Evolutionary conservation across 2,113 vertebrate species (phyloP).

Genomic region (Marcusenius ussheri): DNA sequence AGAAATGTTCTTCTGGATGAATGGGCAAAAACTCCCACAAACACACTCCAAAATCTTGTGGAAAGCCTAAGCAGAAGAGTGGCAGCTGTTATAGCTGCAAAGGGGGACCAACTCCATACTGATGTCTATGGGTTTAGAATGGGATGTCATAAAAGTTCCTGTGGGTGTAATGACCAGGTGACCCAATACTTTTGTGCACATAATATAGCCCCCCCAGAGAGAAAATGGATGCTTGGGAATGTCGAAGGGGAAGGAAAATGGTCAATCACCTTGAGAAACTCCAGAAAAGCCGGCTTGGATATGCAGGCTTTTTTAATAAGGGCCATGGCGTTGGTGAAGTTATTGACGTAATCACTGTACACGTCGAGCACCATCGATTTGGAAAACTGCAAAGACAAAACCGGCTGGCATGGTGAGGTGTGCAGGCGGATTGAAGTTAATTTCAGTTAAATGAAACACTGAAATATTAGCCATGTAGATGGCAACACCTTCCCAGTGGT

Average conservation of each 20-base stretch:
- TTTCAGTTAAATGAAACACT: not conserved
- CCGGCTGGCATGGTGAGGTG: not conserved
- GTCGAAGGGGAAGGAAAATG: not conserved
- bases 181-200: not conserved
- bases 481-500: not conserved
- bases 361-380: constrained; percentile 96
- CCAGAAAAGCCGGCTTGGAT: constrained; percentile 86
- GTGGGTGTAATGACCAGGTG: not conserved
- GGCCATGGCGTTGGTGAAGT: constrained; percentile 92
- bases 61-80: too few relatives aligned
- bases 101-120: too few relatives aligned
- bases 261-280: constrained; percentile 85
- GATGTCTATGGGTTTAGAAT: not conserved
- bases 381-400: constrained; percentile 71
- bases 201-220: not conserved
- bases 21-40: too few relatives aligned
- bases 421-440: not conserved
- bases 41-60: too few relatives aligned
- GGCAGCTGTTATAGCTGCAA: too few relatives aligned
- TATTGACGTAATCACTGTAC: constrained; percentile 95
- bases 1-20: too few relatives aligned
- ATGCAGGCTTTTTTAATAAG: constrained; percentile 92
- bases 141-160: not conserved
- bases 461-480: not conserved
- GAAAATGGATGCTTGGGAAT: not conserved